Evolutionary conservation across 1,140 invertebrate species (phyloP).

Genomic region (Drosophila eugracilis): DNA sequence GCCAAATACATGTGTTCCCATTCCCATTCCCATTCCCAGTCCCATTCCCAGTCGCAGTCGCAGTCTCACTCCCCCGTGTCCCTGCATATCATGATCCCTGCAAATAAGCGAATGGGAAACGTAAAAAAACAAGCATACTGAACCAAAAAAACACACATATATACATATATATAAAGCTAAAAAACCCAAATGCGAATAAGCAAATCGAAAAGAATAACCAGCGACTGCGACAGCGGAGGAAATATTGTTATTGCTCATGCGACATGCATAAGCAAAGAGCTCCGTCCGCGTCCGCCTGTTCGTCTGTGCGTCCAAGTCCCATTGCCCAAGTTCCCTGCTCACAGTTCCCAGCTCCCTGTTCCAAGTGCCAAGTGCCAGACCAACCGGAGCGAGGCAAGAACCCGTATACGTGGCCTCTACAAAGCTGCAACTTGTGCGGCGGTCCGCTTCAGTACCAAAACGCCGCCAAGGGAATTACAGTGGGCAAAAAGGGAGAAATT

Average conservation of each 20-base stretch:
- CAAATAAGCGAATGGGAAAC: conserved; percentile 57
- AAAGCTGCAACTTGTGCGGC: conserved; percentile 42
- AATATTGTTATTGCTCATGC: conserved; percentile 80
- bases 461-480: conserved; percentile 8
- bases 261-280: conserved; percentile 78
- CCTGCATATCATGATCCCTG: conserved; percentile 52
- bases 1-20: conserved; percentile 51
- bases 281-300: conserved; percentile 10
- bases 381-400: conserved; percentile 34
- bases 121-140: conserved; percentile 45
- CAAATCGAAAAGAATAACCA: conserved; percentile 76
- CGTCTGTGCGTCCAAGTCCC: conserved; percentile 3
- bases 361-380: conserved; percentile 24
- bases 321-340: neutral
- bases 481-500: neutral
- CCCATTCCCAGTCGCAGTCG: conserved; percentile 27
- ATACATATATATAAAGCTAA: conserved; percentile 29
- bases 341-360: conserved; percentile 11
- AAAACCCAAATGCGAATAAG: conserved; percentile 50
- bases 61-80: conserved; percentile 8
- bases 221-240: conserved; percentile 40
- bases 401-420: conserved; percentile 5
- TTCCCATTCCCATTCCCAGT: conserved; percentile 23
- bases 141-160: conserved; percentile 5
- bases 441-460: conserved; percentile 16